Conservation (phyloP, 2,888 invertebrate genomes). For the Leucozona laternaria region DNA sequence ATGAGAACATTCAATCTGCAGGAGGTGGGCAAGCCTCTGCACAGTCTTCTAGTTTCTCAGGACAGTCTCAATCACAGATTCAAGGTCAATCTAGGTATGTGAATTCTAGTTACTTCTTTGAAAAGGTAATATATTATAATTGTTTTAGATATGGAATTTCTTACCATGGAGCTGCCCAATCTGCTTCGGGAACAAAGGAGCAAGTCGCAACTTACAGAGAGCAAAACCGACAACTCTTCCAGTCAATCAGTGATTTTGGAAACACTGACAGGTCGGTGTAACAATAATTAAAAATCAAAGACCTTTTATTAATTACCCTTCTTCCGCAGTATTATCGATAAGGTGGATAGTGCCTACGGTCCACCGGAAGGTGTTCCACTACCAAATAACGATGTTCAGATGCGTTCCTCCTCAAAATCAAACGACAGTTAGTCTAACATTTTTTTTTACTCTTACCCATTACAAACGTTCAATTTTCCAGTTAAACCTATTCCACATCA, state of each 20-base stretch:
- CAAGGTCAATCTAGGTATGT: constrained; percentile 88
- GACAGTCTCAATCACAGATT: constrained; percentile 92
- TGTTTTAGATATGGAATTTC: constrained; percentile 88
- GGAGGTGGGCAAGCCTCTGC: constrained; percentile 91
- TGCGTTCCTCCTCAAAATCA: constrained; percentile 79
- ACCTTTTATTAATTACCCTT: not conserved
- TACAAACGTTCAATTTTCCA: not conserved
- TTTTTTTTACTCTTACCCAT: not conserved
- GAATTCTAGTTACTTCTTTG: not conserved
- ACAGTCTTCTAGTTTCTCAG: constrained; percentile 89
- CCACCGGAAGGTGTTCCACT: constrained; percentile 76
- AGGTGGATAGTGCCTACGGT: constrained; percentile 80
- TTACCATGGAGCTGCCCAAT: constrained; percentile 92
- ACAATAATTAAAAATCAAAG: not conserved
- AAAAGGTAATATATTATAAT: not conserved
- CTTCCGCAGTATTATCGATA: constrained; percentile 81
- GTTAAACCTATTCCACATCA: constrained; percentile 59
- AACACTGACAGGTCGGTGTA: constrained; percentile 80
- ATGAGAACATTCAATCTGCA: constrained; percentile 85
- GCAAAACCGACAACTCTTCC: constrained; percentile 88
- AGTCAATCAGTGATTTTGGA: constrained; percentile 85
- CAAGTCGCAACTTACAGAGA: constrained; percentile 86
- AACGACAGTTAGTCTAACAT: constrained; percentile 77
- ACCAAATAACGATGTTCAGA: constrained; percentile 78
- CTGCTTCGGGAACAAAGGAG: constrained; percentile 89